Evolutionary conservation across 1,140 invertebrate species (phyloP).

Genomic region (Drosophila quadrilineata): DNA sequence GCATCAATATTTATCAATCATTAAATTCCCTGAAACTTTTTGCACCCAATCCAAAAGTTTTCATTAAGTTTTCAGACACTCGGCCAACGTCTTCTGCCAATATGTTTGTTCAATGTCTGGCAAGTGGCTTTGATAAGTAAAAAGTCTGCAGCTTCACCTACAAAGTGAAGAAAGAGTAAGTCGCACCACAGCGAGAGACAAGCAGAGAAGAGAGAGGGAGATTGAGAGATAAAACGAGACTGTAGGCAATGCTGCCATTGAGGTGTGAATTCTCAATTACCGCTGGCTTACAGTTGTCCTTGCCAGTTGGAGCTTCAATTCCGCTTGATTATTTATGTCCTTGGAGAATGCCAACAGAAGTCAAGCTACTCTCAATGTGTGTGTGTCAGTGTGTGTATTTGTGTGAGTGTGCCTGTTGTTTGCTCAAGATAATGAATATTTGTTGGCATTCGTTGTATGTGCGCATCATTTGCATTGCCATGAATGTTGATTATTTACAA

Average conservation of each 20-base stretch:
- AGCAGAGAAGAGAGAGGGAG: background rate
- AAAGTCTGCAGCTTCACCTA: background rate
- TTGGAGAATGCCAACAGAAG: constrained; percentile 1
- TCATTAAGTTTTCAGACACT: constrained; percentile 33
- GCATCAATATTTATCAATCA: constrained; percentile 30
- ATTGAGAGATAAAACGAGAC: too few species aligned
- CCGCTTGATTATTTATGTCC: constrained; percentile 27
- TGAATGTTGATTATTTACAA: constrained; percentile 13
- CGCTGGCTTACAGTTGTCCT: background rate
- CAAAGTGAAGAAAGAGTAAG: background rate
- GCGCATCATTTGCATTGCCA: constrained; percentile 27
- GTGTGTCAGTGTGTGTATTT: background rate
- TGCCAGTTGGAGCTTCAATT: constrained; percentile 10
- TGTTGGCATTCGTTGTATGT: constrained; percentile 17
- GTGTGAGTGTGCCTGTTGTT: constrained; percentile 9
- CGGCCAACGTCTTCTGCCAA: background rate
- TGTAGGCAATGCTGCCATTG: background rate
- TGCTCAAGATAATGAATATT: constrained; percentile 48
- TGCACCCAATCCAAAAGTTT: constrained; percentile 1
- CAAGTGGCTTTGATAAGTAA: background rate
- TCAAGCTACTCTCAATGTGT: background rate
- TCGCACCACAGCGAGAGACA: background rate
- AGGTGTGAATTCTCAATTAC: constrained; percentile 33
- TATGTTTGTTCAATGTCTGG: constrained; percentile 25
- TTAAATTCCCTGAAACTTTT: constrained; percentile 11